Base-by-base conservation (phyloP, 2,888 invertebrate genomes). In the Orthosia incerta region DNA sequence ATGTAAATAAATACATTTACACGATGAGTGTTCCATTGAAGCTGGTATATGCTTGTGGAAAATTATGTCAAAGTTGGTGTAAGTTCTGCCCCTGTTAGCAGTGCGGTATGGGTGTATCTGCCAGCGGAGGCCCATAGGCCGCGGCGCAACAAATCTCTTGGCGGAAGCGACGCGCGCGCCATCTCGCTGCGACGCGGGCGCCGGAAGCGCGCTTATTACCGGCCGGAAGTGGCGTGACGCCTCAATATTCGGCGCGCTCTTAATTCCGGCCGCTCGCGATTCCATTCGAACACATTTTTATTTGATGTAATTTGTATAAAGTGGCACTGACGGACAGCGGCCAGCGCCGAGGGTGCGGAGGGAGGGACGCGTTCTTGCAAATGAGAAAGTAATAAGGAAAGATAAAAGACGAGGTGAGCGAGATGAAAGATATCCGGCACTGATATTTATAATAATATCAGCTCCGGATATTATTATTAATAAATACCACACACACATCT, bases 161-260 rank as follows among this genome's bases (percentile, higher is more conserved):
- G 15, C 63, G 48, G 64, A 64, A 68, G 65, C 20, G 56, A 56
- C 51, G 51, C 60, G 20, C 16, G 69, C 20, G 50, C 63, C 69
- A 51, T 57, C 56, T 56, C 56, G 59, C 45, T 11, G 31, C 9
- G 5, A n/a, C 18, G 23, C 31, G 16, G 20, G 53, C 46, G 64
- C 60, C 64, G 74, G 80, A 68, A 71, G 68, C 59, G 59, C 26
- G 59, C 61, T 60, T 62, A 59, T 80, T 77, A 76, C 72, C 63
- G 57, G 61, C 53, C 81, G 81, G 83, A 84, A 63, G 74, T 73
- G 50, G 53, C 20, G 72, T 60, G 71, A 59, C 70, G 68, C 74
- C 71, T 77, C 81, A 80, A 80, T 80, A 83, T 80, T 74, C 81
- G 74, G 62, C 18, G 20, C 48, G 55, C 67, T 80, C 31, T 74